Evolutionary conservation across 2,113 vertebrate genomes (phyloP).

Genomic region (Varanus komodoensis): DNA sequence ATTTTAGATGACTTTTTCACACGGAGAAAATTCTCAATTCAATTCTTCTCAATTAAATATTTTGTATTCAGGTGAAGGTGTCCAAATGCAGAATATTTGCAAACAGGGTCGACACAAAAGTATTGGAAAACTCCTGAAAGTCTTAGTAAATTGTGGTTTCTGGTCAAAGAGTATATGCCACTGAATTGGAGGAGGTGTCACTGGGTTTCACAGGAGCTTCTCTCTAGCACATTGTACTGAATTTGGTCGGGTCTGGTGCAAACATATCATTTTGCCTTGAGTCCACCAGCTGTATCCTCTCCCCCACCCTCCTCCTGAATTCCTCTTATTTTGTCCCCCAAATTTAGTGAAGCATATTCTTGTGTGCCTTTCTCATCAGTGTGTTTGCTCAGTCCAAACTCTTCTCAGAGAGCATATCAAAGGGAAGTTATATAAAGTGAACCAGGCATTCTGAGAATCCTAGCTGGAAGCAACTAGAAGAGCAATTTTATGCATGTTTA

Average conservation of each 20-base stretch:
- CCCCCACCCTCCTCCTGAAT: not conserved
- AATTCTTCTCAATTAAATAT: no score
- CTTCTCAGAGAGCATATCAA: not conserved
- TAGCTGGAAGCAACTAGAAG: not conserved
- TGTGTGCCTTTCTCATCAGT: not conserved
- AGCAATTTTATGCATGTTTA: no score
- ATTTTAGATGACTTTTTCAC: no score
- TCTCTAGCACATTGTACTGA: not conserved
- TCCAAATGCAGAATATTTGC: no score
- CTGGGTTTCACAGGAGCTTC: not conserved
- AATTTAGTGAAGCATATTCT: not conserved
- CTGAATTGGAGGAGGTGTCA: not conserved
- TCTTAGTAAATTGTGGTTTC: not conserved
- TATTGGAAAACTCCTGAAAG: not conserved
- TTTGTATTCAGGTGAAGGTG: no score
- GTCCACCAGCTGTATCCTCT: not conserved
- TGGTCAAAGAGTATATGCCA: not conserved
- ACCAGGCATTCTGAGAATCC: not conserved
- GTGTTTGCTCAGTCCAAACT: not conserved
- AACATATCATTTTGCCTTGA: not conserved
- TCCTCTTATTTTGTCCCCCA: not conserved
- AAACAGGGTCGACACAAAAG: no score
- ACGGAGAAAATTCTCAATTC: no score
- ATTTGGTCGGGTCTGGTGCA: not conserved
- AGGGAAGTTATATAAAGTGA: not conserved